A percentile compares a stretch with the other conserved stretches of the same genome.
phyloP scores from a whole-genome alignment of 2,797 vertebrate species.

The Melanogrammus aeglefinus region DNA sequence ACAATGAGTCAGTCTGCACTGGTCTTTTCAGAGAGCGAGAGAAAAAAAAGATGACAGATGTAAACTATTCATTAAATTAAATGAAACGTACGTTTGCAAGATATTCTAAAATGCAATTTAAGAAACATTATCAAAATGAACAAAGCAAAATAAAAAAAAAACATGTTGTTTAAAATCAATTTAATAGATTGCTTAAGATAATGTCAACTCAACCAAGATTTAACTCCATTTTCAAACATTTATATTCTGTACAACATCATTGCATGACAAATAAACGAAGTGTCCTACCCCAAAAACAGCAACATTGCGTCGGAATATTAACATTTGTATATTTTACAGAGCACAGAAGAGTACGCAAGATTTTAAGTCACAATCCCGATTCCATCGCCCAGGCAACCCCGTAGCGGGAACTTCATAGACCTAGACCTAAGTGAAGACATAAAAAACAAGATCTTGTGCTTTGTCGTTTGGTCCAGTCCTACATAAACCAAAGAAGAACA shows the following conservation, averaged over 20 bases:
- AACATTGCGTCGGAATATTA: conserved; percentile 56
- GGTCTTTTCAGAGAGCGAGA: conserved; percentile 37
- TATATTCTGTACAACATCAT: conserved; percentile 65
- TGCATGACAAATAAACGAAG: conserved; percentile 58
- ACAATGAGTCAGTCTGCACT: conserved; percentile 56
- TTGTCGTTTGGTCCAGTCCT: conserved; percentile 61
- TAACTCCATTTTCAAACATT: conserved; percentile 62
- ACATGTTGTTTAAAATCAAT: conserved; percentile 61
- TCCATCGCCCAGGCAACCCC: conserved; percentile 35
- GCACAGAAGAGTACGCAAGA: conserved; percentile 36
- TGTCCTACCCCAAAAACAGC: conserved; percentile 50
- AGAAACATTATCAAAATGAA: conserved; percentile 37
- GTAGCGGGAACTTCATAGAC: conserved; percentile 45
- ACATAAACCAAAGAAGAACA: conserved; percentile 4
- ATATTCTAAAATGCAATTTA: conserved; percentile 48
- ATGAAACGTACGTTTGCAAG: conserved; percentile 57
- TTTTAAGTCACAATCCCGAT: conserved; percentile 52
- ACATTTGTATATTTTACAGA: conserved; percentile 35
- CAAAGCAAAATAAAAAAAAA: conserved; percentile 41
- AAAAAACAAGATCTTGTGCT: conserved; percentile 53
- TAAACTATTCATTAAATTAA: conserved; percentile 65
- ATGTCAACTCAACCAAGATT: conserved; percentile 50
- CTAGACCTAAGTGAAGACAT: conserved; percentile 43
- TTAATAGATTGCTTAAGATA: conserved; percentile 56
- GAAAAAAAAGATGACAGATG: conserved; percentile 47